Evolutionary conservation across 1,140 invertebrate species (phyloP).

Genomic region (Lepidurus packardi): DNA sequence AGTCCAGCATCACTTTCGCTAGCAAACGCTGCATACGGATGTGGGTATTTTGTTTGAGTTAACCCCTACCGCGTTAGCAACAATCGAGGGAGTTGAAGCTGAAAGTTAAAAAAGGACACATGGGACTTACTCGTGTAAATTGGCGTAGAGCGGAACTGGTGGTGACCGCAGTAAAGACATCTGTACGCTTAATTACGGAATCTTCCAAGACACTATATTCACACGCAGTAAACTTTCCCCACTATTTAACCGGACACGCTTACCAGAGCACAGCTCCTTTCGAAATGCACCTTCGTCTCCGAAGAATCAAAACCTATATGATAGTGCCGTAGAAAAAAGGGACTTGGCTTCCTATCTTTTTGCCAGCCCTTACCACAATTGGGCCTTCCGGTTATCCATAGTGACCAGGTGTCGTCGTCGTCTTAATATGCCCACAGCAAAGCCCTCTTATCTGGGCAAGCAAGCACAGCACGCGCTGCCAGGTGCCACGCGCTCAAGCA

Average conservation of each 20-base stretch:
- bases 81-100: not conserved
- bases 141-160: constrained; percentile 17
- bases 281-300: not conserved
- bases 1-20: not conserved
- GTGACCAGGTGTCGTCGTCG: constrained; percentile 20
- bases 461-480: constrained; percentile 17
- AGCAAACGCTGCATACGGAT: no score
- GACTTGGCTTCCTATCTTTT: not conserved
- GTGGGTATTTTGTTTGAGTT: no score
- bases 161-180: constrained; percentile 6
- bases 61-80: no score
- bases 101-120: not conserved
- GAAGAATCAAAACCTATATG: constrained; percentile 1
- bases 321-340: not conserved
- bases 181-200: not conserved
- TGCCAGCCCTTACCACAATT: not conserved
- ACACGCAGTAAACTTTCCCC: not conserved
- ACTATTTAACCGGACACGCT: not conserved
- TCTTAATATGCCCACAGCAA: constrained; percentile 14
- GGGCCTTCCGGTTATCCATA: constrained; percentile 20
- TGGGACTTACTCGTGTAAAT: constrained; percentile 3
- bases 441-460: not conserved
- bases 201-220: not conserved
- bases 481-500: constrained; percentile 12
- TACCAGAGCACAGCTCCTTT: constrained; percentile 6